phyloP scores from a whole-genome alignment of 2,113 vertebrate genomes.

The Hippocampus comes region DNA sequence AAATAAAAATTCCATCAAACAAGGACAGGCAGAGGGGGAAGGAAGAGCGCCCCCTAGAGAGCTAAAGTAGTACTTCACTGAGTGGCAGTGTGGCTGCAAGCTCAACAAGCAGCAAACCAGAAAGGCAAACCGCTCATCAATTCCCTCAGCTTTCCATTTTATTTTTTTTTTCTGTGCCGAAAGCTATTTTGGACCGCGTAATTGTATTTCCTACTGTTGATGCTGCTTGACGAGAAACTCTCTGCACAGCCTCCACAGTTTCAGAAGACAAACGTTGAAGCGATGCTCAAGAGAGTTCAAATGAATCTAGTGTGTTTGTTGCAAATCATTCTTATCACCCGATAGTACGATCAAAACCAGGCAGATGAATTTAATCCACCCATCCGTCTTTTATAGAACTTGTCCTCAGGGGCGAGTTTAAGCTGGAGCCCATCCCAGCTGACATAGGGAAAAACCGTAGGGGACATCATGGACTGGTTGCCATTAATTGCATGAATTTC shows the following conservation, averaged over 20 bases:
- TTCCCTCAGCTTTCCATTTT: background rate
- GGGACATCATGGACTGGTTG: background rate
- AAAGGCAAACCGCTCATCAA: constrained; percentile 10
- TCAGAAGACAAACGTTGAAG: background rate
- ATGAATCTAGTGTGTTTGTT: no score
- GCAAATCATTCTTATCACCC: background rate
- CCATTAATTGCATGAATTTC: background rate
- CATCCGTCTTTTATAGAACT: no score
- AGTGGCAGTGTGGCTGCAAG: constrained; percentile 57
- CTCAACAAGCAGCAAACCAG: constrained; percentile 22
- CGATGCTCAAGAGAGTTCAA: background rate
- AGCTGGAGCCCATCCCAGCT: background rate
- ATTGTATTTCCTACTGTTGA: constrained; percentile 8
- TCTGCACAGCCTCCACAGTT: constrained; percentile 19
- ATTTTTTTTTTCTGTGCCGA: no score
- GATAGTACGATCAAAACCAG: background rate
- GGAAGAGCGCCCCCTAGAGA: constrained; percentile 52
- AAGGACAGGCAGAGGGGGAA: constrained; percentile 46
- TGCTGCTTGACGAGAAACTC: background rate
- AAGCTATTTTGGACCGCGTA: no score
- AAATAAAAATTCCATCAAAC: no score
- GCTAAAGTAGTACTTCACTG: constrained; percentile 55
- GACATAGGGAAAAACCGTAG: background rate
- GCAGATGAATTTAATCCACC: background rate
- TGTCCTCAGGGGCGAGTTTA: background rate